Conservation (phyloP, 1,140 invertebrate genomes). For the Episyrphus balteatus region DNA sequence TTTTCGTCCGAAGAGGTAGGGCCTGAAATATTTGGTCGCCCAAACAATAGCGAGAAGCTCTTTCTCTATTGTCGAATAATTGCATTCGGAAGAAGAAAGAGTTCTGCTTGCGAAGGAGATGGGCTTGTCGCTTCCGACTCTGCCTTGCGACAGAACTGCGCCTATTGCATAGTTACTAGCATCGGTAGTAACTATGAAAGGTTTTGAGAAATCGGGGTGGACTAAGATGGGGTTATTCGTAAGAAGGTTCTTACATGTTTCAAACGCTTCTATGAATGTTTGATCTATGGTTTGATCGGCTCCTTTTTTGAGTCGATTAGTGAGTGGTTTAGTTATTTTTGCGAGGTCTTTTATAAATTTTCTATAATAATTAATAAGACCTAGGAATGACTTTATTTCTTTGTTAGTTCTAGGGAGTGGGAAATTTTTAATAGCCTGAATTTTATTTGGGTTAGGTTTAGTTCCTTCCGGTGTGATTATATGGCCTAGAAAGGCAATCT, state of each 20-base stretch:
- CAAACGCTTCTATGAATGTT: constrained; percentile 13
- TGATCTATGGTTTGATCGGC: background rate
- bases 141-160: constrained; percentile 16
- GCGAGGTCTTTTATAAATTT: constrained; percentile 12
- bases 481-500: constrained; percentile 24
- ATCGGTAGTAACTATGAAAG: constrained; percentile 19
- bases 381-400: constrained; percentile 13
- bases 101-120: constrained; percentile 32
- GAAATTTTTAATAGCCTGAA: constrained; percentile 8
- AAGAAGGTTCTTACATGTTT: constrained; percentile 15
- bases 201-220: constrained; percentile 29
- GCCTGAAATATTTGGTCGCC: constrained; percentile 36
- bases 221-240: constrained; percentile 19
- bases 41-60: constrained; percentile 30
- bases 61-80: constrained; percentile 28
- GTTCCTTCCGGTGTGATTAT: constrained; percentile 26
- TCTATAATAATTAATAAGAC: constrained; percentile 17
- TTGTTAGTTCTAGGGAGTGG: constrained; percentile 11
- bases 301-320: constrained; percentile 1
- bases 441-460: constrained; percentile 13
- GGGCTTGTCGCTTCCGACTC: constrained; percentile 18
- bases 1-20: constrained; percentile 26
- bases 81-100: constrained; percentile 33
- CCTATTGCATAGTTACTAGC: constrained; percentile 18
- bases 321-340: constrained; percentile 6